Evolutionary conservation across 1,140 invertebrate genomes (phyloP), one percentile per base, ranked within the genome.

Genomic region (Drosophila lowei): DNA sequence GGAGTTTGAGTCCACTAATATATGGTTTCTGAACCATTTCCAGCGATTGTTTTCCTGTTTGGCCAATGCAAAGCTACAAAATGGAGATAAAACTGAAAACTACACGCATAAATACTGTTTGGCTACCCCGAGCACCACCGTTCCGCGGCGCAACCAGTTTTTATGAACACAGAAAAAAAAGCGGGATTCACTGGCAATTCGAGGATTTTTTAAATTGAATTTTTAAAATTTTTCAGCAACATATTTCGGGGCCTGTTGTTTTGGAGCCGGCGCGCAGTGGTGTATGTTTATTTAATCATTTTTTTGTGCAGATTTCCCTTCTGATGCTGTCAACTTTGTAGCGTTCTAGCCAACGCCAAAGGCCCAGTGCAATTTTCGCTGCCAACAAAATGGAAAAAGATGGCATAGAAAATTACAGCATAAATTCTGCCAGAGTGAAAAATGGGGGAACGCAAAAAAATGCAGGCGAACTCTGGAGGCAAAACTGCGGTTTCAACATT

Each of bases 361-460:
- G 53, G 73, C 67, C 62, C 77, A 86, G 77, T 80, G 73, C 73
- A 81, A 86, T 83, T 79, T 84, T 13, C 43, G 34, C n/a, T 11
- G 50, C 61, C 44, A 61, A 66, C 53, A 53, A 68, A 85, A 79
- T 63, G 68, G 15, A 41, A 25, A 49, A 56, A 28, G 16, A 75
- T 54, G 63, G 72, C 72, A 84, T 79, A 84, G 79, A 84, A 84
- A 84, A 84, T 84, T 85, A 75, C 68, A 79, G 47, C 71, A 83
- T 75, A 83, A 66, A 78, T 78, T 84, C 30, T 18, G 6, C 38
- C 47, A 25, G 43, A 16, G 15, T 8, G 41, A 73, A 70, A 54
- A 41, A 54, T 11, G 6, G 15, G 58, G 38, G 41, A 30, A 42
- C 30, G 16, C 23, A 9, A 30, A 46, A 71, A 46, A 65, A 43